Evolutionary conservation across 1,140 invertebrate genomes (phyloP).

Genomic region (Apolygus lucorum): DNA sequence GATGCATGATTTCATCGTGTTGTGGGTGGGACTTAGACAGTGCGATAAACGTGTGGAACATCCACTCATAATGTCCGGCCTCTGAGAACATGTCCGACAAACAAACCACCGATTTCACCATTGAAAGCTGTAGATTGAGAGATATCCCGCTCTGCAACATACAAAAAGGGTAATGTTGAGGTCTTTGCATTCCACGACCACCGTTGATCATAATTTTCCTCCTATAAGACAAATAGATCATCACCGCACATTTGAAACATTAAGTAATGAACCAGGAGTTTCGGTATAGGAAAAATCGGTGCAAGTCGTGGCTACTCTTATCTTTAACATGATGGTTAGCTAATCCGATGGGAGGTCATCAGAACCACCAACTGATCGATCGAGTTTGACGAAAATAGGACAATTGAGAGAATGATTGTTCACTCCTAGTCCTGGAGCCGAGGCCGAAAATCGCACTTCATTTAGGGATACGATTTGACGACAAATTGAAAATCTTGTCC

Average conservation of each 20-base stretch:
- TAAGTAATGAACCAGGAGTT: neutral
- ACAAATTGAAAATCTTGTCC: too few relatives aligned
- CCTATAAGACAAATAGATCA: neutral
- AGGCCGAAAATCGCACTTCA: too few relatives aligned
- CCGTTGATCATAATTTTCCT: neutral
- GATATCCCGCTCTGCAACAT: conserved; percentile 30
- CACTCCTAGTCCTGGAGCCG: too few relatives aligned
- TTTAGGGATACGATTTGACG: too few relatives aligned
- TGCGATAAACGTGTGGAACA: conserved; percentile 57
- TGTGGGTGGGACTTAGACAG: conserved; percentile 50
- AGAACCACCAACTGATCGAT: too few relatives aligned
- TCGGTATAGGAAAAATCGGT: too few relatives aligned
- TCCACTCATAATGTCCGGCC: conserved; percentile 59
- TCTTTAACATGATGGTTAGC: too few relatives aligned
- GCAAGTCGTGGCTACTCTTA: too few relatives aligned
- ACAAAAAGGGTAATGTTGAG: too few relatives aligned
- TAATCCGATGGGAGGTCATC: too few relatives aligned
- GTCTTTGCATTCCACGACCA: neutral
- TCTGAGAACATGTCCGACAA: conserved; percentile 66
- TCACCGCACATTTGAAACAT: neutral
- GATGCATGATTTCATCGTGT: conserved; percentile 62
- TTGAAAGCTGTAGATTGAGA: conserved; percentile 42
- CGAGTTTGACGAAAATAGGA: too few relatives aligned
- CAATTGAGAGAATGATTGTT: too few relatives aligned
- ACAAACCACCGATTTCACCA: conserved; percentile 51